phyloP scores from a whole-genome alignment of 2,888 invertebrate genomes.

The Embidobia sp. region DNA sequence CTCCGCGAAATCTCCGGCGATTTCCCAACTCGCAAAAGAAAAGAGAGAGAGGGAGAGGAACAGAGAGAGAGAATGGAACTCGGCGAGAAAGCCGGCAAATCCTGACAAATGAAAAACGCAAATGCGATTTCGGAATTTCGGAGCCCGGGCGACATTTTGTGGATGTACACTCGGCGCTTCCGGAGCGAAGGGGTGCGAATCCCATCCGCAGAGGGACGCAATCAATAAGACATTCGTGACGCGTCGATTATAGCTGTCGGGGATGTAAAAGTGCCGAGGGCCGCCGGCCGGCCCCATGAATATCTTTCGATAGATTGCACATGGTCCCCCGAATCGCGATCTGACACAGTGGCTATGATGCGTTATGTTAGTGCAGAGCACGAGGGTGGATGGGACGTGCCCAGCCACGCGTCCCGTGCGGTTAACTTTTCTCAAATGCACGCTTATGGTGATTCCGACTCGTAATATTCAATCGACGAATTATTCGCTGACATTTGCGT shows the following conservation, averaged over 20 bases:
- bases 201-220: conserved; percentile 71
- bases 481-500: conserved; percentile 10
- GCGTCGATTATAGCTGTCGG: conserved; percentile 79
- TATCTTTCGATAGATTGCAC: conserved; percentile 82
- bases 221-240: conserved; percentile 82
- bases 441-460: conserved; percentile 59
- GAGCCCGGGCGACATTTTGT: conserved; percentile 56
- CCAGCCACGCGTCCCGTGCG: conserved; percentile 78
- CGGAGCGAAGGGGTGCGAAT: conserved; percentile 70
- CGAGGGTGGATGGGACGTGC: conserved; percentile 72
- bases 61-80: too few species aligned
- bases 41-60: too few species aligned
- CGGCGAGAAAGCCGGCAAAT: conserved; percentile 76
- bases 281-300: conserved; percentile 80
- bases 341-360: conserved; percentile 69
- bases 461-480: conserved; percentile 46
- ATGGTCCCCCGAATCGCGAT: conserved; percentile 73
- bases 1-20: too few species aligned
- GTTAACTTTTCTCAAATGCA: conserved; percentile 73
- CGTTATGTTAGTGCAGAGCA: conserved; percentile 63
- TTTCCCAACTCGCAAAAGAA: too few species aligned
- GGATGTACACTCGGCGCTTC: conserved; percentile 75
- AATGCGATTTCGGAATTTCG: conserved; percentile 59
- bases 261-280: conserved; percentile 72
- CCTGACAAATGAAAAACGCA: conserved; percentile 80